phyloP scores from a whole-genome alignment of 2,888 invertebrate genomes.

The Carcina quercana region DNA sequence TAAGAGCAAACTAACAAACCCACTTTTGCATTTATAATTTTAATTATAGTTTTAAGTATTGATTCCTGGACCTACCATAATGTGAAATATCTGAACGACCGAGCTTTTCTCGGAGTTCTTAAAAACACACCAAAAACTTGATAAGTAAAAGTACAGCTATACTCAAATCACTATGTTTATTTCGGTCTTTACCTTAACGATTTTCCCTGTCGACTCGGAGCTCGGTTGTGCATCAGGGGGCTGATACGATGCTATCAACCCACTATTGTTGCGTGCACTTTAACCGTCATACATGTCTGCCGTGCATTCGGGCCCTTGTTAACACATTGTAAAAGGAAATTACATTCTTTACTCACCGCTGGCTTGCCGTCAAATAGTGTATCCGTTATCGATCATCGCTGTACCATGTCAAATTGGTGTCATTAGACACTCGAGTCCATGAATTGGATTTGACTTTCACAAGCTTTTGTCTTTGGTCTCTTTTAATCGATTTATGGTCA shows the following conservation, averaged over 20 bases:
- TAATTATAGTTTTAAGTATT: too few species aligned
- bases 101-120: too few species aligned
- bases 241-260: constrained; percentile 58
- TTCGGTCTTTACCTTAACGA: too few species aligned
- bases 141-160: too few species aligned
- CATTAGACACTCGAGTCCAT: constrained; percentile 44
- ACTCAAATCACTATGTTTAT: too few species aligned
- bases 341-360: constrained; percentile 63
- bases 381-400: constrained; percentile 64
- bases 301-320: constrained; percentile 61
- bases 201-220: constrained; percentile 37
- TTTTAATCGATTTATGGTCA: too few species aligned
- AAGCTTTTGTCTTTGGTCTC: constrained; percentile 1
- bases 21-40: too few species aligned
- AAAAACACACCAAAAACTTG: too few species aligned
- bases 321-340: constrained; percentile 72
- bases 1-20: too few species aligned
- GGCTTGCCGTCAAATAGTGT: constrained; percentile 48
- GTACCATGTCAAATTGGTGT: constrained; percentile 57
- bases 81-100: too few species aligned
- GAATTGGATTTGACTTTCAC: constrained; percentile 9
- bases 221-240: constrained; percentile 30
- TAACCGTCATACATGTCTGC: constrained; percentile 57
- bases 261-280: constrained; percentile 67
- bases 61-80: too few species aligned